Conservation (phyloP, 2,888 invertebrate genomes). For the Habrosyne pyritoides region DNA sequence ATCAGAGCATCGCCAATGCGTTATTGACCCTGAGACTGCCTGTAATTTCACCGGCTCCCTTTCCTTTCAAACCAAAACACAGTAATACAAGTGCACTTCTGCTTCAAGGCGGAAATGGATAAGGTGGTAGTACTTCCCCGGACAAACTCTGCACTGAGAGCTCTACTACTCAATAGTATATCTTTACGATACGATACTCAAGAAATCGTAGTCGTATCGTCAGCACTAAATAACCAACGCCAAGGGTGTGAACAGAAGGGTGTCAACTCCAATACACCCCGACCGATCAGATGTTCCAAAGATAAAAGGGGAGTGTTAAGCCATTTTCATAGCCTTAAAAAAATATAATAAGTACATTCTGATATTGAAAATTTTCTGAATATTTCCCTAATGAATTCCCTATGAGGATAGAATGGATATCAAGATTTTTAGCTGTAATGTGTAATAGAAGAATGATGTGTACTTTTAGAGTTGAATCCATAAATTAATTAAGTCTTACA, state of each 20-base stretch:
- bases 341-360: conserved; percentile 40
- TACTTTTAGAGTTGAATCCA: too few relatives aligned
- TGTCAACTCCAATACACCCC: conserved; percentile 43
- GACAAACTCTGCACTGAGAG: neutral
- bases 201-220: conserved; percentile 20
- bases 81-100: too few relatives aligned
- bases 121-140: too few relatives aligned
- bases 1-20: too few relatives aligned
- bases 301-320: conserved; percentile 44
- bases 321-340: conserved; percentile 37
- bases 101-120: too few relatives aligned
- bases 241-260: conserved; percentile 40
- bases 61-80: too few relatives aligned
- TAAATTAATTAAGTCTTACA: too few relatives aligned
- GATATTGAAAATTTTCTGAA: conserved; percentile 49
- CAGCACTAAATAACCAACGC: conserved; percentile 20
- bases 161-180: neutral
- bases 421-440: too few relatives aligned
- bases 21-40: too few relatives aligned
- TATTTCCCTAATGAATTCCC: conserved; percentile 21
- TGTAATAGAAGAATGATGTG: too few relatives aligned
- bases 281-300: conserved; percentile 48
- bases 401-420: neutral
- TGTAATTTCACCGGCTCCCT: too few relatives aligned
- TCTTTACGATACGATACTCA: neutral